These are phyloP conservation scores for Rhodophaea formosa DNA, from an alignment of 2,888 invertebrate genomes.

Conservation along the genomic window DNA sequence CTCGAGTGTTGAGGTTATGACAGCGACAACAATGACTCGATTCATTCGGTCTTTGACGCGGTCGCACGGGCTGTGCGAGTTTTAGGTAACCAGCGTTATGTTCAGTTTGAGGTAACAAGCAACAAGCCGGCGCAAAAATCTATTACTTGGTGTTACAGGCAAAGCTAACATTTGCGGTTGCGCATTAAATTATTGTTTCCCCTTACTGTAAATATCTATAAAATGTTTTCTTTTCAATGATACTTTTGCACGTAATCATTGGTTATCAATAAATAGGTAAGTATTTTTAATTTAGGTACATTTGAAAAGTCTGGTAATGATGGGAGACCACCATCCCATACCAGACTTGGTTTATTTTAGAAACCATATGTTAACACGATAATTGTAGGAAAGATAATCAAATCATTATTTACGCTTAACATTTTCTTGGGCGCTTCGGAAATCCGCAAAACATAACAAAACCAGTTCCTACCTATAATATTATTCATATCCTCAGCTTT, in stretches of 20 bases:
- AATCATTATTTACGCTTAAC: too few species aligned
- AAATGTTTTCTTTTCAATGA: too few species aligned
- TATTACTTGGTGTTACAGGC: not conserved
- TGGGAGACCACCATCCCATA: too few species aligned
- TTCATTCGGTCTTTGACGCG: conserved; percentile 27
- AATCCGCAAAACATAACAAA: not conserved
- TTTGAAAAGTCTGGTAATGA: too few species aligned
- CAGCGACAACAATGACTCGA: conserved; percentile 49
- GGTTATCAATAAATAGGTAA: too few species aligned
- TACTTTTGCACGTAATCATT: too few species aligned
- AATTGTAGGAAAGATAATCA: too few species aligned
- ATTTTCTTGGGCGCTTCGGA: not conserved
- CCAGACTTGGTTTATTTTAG: too few species aligned
- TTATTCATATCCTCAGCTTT: not conserved
- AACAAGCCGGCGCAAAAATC: not conserved
- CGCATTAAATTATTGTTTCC: too few species aligned
- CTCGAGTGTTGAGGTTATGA: conserved; percentile 40
- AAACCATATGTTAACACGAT: too few species aligned
- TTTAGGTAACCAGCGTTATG: conserved; percentile 32
- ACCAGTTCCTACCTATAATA: not conserved
- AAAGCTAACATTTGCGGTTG: not conserved
- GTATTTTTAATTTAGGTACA: too few species aligned
- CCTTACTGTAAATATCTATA: too few species aligned
- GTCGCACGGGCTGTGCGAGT: conserved; percentile 26
- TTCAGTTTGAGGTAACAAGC: not conserved